phyloP scores from a whole-genome alignment of 1,140 invertebrate genomes.

The Orius insidiosus region DNA sequence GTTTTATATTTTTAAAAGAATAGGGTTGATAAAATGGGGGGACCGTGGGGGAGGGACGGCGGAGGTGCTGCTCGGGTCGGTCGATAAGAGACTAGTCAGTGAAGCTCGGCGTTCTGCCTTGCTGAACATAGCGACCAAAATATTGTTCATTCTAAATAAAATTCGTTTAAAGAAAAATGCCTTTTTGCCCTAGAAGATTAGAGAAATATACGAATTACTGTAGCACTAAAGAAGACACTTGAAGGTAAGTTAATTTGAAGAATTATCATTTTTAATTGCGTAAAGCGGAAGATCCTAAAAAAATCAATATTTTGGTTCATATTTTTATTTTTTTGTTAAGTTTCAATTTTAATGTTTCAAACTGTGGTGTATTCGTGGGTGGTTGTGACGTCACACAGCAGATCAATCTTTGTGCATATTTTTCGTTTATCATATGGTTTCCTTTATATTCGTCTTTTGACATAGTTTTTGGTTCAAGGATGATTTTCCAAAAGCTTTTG shows the following conservation, averaged over 20 bases:
- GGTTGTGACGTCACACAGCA: too few species aligned
- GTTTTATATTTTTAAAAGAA: too few species aligned
- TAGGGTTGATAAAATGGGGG: too few species aligned
- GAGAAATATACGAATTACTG: conserved; percentile 1
- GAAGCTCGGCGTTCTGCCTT: not conserved
- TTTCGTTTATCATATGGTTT: too few species aligned
- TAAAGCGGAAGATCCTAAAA: not conserved
- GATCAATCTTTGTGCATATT: too few species aligned
- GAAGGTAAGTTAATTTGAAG: conserved; percentile 8
- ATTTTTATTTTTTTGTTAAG: too few species aligned
- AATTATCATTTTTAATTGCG: not conserved
- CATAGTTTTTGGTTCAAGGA: too few species aligned
- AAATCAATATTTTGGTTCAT: not conserved
- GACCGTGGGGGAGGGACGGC: not conserved
- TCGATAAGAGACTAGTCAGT: conserved; percentile 1
- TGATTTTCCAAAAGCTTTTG: too few species aligned
- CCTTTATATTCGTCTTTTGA: too few species aligned
- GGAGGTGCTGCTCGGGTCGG: conserved; percentile 4
- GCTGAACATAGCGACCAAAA: not conserved
- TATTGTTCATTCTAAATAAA: not conserved
- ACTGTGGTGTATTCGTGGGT: too few species aligned
- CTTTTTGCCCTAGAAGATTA: not conserved
- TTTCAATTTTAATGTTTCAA: too few species aligned
- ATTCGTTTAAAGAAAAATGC: not conserved
- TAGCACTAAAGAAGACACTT: not conserved